A percentile compares a stretch with the other conserved stretches of the same genome.
Conservation (phyloP, 2,797 vertebrate genomes). For the Phataginus tricuspis region DNA sequence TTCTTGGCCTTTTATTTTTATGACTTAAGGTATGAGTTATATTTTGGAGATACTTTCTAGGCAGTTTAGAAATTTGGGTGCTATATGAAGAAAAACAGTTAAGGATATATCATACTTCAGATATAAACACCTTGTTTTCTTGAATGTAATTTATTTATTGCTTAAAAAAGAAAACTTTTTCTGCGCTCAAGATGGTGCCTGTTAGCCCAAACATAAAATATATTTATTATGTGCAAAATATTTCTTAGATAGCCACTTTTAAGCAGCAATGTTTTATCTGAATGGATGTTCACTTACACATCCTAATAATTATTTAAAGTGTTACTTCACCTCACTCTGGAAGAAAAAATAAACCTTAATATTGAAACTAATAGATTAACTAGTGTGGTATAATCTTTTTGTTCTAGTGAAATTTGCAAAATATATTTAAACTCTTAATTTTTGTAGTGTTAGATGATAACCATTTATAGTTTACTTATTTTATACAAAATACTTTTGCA, state of each 20-base stretch:
- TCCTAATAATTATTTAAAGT: constrained; percentile 80
- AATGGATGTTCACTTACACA: constrained; percentile 69
- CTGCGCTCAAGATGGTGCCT: constrained; percentile 73
- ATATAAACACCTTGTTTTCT: constrained; percentile 65
- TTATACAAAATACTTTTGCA: constrained; percentile 41
- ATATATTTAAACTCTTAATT: constrained; percentile 56
- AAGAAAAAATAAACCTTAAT: constrained; percentile 79
- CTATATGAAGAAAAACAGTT: constrained; percentile 76
- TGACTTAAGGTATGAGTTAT: constrained; percentile 69
- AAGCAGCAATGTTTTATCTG: constrained; percentile 71
- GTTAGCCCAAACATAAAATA: constrained; percentile 72
- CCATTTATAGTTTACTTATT: constrained; percentile 39
- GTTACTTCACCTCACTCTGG: constrained; percentile 73
- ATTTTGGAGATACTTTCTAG: constrained; percentile 73
- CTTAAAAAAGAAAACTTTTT: constrained; percentile 66
- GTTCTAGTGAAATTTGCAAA: constrained; percentile 55
- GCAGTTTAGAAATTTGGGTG: constrained; percentile 72
- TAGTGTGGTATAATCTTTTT: constrained; percentile 62
- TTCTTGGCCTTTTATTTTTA: constrained; percentile 78
- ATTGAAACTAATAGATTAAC: constrained; percentile 71
- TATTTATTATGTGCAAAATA: constrained; percentile 76
- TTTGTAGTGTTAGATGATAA: constrained; percentile 48
- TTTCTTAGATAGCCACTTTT: constrained; percentile 71
- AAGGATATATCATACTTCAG: constrained; percentile 66
- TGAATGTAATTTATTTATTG: constrained; percentile 77